These are phyloP conservation scores for Nezara viridula DNA, from an alignment of 2,888 invertebrate genomes.

Conservation along the genomic window DNA sequence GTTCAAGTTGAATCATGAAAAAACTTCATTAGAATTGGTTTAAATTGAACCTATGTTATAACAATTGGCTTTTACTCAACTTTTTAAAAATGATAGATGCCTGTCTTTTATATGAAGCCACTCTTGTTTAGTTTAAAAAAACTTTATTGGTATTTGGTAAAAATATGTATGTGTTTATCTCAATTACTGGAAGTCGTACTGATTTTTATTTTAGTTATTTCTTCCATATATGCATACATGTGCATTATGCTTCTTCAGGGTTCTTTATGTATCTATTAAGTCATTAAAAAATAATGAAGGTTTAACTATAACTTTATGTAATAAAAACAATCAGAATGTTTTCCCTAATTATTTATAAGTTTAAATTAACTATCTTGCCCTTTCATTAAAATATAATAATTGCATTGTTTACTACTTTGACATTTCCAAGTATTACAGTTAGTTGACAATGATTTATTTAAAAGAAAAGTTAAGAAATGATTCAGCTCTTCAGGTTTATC, in stretches of 20 bases:
- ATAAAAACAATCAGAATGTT: background rate
- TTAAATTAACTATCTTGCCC: background rate
- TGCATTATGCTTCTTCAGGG: background rate
- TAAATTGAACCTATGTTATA: too few species aligned
- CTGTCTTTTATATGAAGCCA: too few species aligned
- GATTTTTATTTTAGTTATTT: too few species aligned
- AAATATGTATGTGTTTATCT: too few species aligned
- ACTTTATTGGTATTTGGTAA: too few species aligned
- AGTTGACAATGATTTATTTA: background rate
- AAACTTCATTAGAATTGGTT: too few species aligned
- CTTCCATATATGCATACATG: too few species aligned
- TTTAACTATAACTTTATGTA: background rate
- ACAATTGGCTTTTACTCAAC: too few species aligned
- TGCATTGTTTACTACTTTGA: background rate
- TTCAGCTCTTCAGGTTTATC: conserved; percentile 4
- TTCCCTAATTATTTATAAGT: background rate
- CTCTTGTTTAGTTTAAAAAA: too few species aligned
- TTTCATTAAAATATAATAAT: background rate
- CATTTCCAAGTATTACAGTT: background rate
- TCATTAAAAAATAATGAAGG: background rate
- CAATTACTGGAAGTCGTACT: too few species aligned
- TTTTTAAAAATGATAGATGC: too few species aligned
- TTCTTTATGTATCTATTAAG: background rate
- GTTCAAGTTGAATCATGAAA: too few species aligned
- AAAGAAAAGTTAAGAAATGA: background rate